These are phyloP conservation scores for Zophobas atratus DNA, from an alignment of 1,140 invertebrate species.

Conservation along the genomic window DNA sequence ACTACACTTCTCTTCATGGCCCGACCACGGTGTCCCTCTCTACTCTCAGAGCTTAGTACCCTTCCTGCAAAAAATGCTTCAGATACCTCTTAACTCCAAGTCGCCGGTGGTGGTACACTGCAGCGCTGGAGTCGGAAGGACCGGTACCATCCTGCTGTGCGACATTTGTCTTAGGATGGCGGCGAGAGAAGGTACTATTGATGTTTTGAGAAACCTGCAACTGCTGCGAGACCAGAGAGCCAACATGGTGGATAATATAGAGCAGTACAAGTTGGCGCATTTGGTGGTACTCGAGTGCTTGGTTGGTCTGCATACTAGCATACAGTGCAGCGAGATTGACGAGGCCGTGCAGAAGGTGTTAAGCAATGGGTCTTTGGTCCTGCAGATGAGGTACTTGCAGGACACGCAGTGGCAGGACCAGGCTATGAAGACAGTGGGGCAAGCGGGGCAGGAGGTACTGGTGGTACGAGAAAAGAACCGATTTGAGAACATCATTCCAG, in stretches of 20 bases:
- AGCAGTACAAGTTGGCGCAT: constrained; percentile 65
- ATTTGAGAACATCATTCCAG: constrained; percentile 55
- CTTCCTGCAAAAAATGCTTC: constrained; percentile 66
- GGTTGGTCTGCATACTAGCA: constrained; percentile 54
- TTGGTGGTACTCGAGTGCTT: constrained; percentile 62
- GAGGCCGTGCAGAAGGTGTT: constrained; percentile 34
- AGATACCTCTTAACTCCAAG: constrained; percentile 28
- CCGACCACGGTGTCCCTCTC: constrained; percentile 74
- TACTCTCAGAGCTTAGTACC: constrained; percentile 67
- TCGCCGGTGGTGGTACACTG: constrained; percentile 51
- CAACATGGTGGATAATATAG: constrained; percentile 80
- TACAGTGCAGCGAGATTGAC: constrained; percentile 58
- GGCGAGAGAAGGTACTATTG: constrained; percentile 77
- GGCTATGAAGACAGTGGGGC: constrained; percentile 45
- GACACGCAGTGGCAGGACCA: constrained; percentile 58
- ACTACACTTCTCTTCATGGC: constrained; percentile 75
- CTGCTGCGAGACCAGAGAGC: constrained; percentile 85
- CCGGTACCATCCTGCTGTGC: constrained; percentile 86
- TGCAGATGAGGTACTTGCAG: constrained; percentile 57
- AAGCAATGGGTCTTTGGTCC: neutral
- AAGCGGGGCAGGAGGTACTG: neutral
- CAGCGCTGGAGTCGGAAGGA: constrained; percentile 87
- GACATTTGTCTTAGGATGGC: constrained; percentile 84
- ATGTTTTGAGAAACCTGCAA: constrained; percentile 88
- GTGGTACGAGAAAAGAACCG: constrained; percentile 53